A percentile compares a stretch with the other conserved stretches of the same genome.
phyloP scores from a whole-genome alignment of 2,888 invertebrate genomes.

The Cephus rjabovi region DNA sequence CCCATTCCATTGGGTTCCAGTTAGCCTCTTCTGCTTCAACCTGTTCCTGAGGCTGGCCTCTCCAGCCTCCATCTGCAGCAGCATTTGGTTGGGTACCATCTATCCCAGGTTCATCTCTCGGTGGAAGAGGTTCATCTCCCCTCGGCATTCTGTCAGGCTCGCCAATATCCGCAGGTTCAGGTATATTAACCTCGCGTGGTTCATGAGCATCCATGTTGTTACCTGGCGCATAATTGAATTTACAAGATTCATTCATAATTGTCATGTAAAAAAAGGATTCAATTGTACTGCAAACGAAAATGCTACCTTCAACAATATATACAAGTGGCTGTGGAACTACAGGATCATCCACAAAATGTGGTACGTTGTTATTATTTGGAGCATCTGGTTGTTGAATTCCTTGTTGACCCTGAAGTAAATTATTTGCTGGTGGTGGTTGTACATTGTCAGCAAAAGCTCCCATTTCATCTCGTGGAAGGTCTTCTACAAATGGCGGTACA shows the following conservation, averaged over 20 bases:
- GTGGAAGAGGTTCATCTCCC: conserved; percentile 57
- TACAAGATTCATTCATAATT: background rate
- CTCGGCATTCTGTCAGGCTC: conserved; percentile 22
- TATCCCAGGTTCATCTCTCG: conserved; percentile 46
- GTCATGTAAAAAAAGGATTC: background rate
- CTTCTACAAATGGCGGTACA: conserved; percentile 60
- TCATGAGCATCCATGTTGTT: background rate
- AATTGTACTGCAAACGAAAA: background rate
- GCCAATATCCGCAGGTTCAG: background rate
- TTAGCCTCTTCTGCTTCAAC: conserved; percentile 82
- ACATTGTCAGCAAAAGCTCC: conserved; percentile 67
- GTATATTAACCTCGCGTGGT: background rate
- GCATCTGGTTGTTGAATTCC: conserved; percentile 47
- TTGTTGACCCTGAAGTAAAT: conserved; percentile 64
- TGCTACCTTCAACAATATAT: background rate
- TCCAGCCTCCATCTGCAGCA: conserved; percentile 37
- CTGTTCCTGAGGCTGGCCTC: conserved; percentile 66
- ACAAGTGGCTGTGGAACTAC: conserved; percentile 28
- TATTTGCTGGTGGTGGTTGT: conserved; percentile 66
- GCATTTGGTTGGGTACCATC: conserved; percentile 48
- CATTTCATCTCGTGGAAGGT: conserved; percentile 49
- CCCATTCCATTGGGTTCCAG: conserved; percentile 99
- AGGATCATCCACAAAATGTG: conserved; percentile 61
- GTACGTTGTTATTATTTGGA: conserved; percentile 64
- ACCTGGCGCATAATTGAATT: background rate